Percentiles rank a stretch among this genome's conserved stretches.
These are phyloP conservation scores for Cepphus grylle DNA, from an alignment of 2,113 vertebrate species.

Conservation along the genomic window DNA sequence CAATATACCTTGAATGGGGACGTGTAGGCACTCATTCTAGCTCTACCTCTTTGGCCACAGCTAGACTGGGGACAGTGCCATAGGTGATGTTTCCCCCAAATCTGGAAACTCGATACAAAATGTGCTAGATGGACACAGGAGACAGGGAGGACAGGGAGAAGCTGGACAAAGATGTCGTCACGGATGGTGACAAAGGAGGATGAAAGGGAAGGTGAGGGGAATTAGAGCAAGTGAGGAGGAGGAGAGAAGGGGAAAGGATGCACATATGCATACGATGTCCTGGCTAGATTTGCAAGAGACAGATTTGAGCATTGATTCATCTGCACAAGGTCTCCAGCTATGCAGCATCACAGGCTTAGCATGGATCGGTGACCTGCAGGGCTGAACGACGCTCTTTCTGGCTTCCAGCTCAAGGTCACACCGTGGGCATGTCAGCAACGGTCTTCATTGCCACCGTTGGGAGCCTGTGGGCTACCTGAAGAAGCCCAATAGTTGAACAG, in stretches of 20 bases:
- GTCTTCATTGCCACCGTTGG: not conserved
- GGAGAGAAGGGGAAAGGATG: not conserved
- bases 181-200: not conserved
- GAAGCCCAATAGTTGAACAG: slow-evolving; percentile 45
- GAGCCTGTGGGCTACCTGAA: not conserved
- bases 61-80: not conserved
- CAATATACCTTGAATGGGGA: not conserved
- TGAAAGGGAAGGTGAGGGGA: not conserved
- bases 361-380: not conserved
- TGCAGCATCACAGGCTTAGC: not conserved
- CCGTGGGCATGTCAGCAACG: not conserved
- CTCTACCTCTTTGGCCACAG: not conserved
- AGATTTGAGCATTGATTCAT: not conserved
- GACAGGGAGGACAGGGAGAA: not conserved
- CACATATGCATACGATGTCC: not conserved
- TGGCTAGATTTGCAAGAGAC: not conserved
- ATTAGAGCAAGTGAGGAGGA: not conserved
- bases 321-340: not conserved
- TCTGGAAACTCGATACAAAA: not conserved
- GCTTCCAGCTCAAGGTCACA: not conserved
- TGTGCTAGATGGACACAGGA: not conserved
- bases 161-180: not conserved
- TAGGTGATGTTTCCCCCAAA: not conserved
- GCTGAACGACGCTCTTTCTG: not conserved
- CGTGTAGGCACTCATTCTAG: not conserved